These are phyloP conservation scores for Xiphophorus birchmanni DNA, from an alignment of 2,797 vertebrate species.

Conservation along the genomic window DNA sequence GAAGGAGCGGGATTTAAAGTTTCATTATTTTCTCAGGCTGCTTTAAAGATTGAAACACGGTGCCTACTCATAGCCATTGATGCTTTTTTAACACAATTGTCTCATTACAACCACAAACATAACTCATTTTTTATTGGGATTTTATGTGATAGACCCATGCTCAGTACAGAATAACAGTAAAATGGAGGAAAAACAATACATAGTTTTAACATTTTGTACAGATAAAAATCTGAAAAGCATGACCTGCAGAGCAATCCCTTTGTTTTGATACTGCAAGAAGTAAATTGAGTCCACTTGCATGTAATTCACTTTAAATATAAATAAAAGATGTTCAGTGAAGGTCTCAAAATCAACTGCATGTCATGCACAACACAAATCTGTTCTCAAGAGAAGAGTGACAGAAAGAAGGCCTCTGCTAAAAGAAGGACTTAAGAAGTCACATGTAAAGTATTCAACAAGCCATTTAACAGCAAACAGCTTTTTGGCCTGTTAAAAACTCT, in stretches of 20 bases:
- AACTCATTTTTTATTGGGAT: neutral
- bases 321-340: neutral
- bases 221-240: neutral
- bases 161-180: neutral
- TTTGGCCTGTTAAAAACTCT: too few relatives aligned
- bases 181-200: neutral
- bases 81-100: neutral
- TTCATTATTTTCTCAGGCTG: conserved; percentile 18
- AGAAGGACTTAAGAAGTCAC: neutral
- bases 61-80: neutral
- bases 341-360: neutral
- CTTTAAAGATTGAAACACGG: conserved; percentile 12
- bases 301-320: neutral
- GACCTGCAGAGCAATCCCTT: neutral
- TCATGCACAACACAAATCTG: neutral
- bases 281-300: neutral
- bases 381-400: neutral
- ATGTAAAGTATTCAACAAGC: neutral
- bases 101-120: neutral
- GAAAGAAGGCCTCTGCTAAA: neutral
- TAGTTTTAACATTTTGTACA: neutral
- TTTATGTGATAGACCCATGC: neutral
- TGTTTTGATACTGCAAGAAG: neutral
- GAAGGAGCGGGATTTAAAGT: conserved; percentile 23
- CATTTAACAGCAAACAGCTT: neutral